Percentiles rank a stretch among this genome's conserved stretches.
Evolutionary conservation across 2,888 invertebrate species (phyloP).

Genomic region (Drosophila stalkeri): DNA sequence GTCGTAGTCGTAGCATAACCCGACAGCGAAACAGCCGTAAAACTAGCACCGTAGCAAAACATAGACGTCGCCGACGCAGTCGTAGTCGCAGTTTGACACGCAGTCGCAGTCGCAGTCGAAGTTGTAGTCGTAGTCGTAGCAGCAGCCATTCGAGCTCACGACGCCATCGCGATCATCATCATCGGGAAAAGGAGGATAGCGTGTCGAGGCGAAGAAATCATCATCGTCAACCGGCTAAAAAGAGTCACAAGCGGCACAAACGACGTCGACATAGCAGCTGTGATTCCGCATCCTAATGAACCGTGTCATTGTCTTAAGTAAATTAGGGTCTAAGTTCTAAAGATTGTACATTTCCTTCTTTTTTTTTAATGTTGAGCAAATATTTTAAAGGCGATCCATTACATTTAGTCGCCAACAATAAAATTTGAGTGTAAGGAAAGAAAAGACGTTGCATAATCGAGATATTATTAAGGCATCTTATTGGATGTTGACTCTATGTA

Average conservation of each 20-base stretch:
- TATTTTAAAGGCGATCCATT: conserved; percentile 21
- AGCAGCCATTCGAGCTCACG: conserved; percentile 41
- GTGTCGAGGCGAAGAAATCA: conserved; percentile 22
- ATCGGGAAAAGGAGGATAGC: conserved; percentile 32
- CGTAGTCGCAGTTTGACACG: conserved; percentile 46
- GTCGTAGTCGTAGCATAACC: conserved; percentile 57
- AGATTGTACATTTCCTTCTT: conserved; percentile 36
- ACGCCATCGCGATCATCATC: conserved; percentile 41
- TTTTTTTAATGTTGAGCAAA: conserved; percentile 38
- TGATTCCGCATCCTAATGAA: conserved; percentile 45
- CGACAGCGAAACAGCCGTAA: conserved; percentile 45
- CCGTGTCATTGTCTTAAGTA: conserved; percentile 17
- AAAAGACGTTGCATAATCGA: background rate
- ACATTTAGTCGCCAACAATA: conserved; percentile 31
- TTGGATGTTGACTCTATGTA: background rate
- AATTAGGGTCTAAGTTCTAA: conserved; percentile 28
- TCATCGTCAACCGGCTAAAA: conserved; percentile 49
- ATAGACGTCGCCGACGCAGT: conserved; percentile 37
- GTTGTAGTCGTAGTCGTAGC: conserved; percentile 39
- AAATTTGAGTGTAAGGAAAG: conserved; percentile 18
- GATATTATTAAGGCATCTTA: background rate
- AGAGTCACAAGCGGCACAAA: conserved; percentile 69
- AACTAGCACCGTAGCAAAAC: conserved; percentile 26
- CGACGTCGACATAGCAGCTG: conserved; percentile 59
- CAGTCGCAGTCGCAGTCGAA: conserved; percentile 37